Evolutionary conservation across 2,113 vertebrate species (phyloP).

Genomic region (Sylvia atricapilla): DNA sequence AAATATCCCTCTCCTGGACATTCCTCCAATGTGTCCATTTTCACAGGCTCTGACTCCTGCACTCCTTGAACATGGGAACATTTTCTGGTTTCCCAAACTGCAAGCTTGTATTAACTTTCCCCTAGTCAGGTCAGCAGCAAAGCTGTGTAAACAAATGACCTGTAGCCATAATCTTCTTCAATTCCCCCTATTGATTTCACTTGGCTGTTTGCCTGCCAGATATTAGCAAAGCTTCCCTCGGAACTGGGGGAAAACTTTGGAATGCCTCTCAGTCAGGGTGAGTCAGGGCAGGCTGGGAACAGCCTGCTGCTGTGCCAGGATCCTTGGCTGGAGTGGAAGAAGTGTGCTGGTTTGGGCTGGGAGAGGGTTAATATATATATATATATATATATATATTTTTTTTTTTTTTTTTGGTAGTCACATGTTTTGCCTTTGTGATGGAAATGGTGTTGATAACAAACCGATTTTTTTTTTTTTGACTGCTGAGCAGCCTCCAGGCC

Average conservation of each 20-base stretch:
- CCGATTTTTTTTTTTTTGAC: not conserved
- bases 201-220: conserved; percentile 13
- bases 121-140: not conserved
- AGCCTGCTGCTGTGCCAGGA: not conserved
- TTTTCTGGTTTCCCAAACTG: conserved; percentile 35
- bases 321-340: not conserved
- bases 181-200: conserved; percentile 40
- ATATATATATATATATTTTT: too few species aligned
- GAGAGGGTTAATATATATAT: not conserved
- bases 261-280: not conserved
- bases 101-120: conserved; percentile 30
- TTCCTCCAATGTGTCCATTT: not conserved
- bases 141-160: conserved; percentile 63
- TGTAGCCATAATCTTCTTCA: conserved; percentile 38
- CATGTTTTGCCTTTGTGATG: not conserved
- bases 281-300: not conserved
- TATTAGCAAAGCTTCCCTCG: not conserved
- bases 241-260: not conserved
- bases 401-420: not conserved
- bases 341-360: not conserved
- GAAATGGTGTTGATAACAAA: not conserved
- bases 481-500: not conserved
- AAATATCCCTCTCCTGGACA: not conserved
- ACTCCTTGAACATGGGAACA: not conserved
- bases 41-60: not conserved